Evolutionary conservation across 2,797 vertebrate species (phyloP).

Genomic region (Hybognathus amarus): DNA sequence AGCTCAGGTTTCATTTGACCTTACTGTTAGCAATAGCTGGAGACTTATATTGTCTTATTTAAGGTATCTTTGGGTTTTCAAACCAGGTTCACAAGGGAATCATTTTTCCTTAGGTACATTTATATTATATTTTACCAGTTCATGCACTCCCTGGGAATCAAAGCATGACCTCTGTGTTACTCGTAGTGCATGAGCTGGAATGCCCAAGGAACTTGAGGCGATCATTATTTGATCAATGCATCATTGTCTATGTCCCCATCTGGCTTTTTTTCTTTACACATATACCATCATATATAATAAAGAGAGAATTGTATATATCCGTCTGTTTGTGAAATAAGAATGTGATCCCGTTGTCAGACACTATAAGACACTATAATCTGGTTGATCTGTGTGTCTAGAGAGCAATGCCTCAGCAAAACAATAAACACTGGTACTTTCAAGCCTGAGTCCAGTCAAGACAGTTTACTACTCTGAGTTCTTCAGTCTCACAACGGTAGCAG

Average conservation of each 20-base stretch:
- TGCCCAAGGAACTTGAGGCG: background rate
- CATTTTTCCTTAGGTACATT: background rate
- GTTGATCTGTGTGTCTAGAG: slow-evolving; percentile 1
- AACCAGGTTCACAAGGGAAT: background rate
- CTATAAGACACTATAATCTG: background rate
- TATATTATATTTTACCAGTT: background rate
- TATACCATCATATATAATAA: background rate
- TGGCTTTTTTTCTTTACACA: background rate
- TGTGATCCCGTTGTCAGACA: slow-evolving; percentile 9
- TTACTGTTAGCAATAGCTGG: background rate
- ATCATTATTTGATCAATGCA: slow-evolving; percentile 11
- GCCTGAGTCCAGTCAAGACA: background rate
- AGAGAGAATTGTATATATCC: background rate
- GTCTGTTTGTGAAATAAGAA: slow-evolving; percentile 37
- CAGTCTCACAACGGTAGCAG: background rate
- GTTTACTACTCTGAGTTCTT: background rate
- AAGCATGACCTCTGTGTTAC: background rate
- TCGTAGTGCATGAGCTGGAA: background rate
- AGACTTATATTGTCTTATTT: background rate
- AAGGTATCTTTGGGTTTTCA: background rate
- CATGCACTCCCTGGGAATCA: background rate
- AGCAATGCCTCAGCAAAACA: slow-evolving; percentile 2
- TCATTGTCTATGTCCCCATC: background rate
- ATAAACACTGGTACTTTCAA: background rate
- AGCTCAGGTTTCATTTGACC: slow-evolving; percentile 8